Conservation (phyloP, 2,888 invertebrate species). For the Zootermopsis nevadensis region DNA sequence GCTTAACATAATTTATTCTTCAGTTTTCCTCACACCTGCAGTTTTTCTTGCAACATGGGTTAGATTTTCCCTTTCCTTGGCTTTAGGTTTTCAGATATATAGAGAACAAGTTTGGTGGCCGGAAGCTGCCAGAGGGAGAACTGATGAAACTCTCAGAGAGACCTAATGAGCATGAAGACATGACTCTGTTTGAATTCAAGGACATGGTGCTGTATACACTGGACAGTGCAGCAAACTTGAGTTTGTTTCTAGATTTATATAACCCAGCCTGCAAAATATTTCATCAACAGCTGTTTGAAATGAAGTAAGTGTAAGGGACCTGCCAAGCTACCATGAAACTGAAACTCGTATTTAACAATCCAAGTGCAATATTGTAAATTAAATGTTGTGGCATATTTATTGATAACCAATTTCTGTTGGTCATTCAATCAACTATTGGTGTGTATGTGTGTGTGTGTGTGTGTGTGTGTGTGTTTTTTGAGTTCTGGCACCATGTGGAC, state of each 20-base stretch:
- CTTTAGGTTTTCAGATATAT: slow-evolving; percentile 61
- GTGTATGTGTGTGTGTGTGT: too few species aligned
- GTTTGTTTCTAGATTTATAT: slow-evolving; percentile 76
- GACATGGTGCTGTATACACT: slow-evolving; percentile 76
- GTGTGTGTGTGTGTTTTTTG: too few species aligned
- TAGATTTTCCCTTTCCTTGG: neutral
- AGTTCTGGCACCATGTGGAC: too few species aligned
- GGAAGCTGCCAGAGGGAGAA: slow-evolving; percentile 54
- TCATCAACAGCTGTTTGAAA: slow-evolving; percentile 69
- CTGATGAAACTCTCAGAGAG: slow-evolving; percentile 57
- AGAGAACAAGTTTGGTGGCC: slow-evolving; percentile 57
- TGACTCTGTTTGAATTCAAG: slow-evolving; percentile 67
- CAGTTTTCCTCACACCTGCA: neutral
- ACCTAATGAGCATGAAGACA: slow-evolving; percentile 54
- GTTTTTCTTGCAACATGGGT: neutral
- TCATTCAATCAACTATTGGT: too few species aligned
- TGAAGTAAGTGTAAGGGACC: slow-evolving; percentile 59
- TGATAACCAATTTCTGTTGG: too few species aligned
- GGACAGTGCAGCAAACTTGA: slow-evolving; percentile 77
- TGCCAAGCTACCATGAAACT: too few species aligned
- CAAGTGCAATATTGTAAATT: too few species aligned
- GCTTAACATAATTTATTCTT: too few species aligned
- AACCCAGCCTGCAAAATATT: slow-evolving; percentile 68
- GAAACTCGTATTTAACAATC: too few species aligned
- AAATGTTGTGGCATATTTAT: too few species aligned